These are phyloP conservation scores for Lampropteryx suffumata DNA, from an alignment of 2,888 invertebrate species.

Conservation along the genomic window DNA sequence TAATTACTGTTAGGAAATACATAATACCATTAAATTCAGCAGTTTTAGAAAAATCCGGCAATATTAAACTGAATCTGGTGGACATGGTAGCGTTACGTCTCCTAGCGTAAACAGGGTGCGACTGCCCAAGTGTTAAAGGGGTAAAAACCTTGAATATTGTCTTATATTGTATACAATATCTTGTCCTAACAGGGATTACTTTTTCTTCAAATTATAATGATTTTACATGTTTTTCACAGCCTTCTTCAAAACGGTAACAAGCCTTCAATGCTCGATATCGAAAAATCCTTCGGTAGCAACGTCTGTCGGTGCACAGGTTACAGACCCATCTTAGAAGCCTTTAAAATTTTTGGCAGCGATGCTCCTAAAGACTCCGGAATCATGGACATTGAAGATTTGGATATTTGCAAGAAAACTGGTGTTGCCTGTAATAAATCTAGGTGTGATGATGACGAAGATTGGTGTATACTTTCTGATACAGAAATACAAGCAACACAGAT, in stretches of 20 bases:
- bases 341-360: conserved; percentile 82
- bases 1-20: too few relatives aligned
- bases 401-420: conserved; percentile 36
- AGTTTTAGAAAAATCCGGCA: too few relatives aligned
- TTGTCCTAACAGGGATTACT: too few relatives aligned
- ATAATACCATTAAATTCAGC: too few relatives aligned
- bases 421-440: conserved; percentile 27
- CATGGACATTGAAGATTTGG: conserved; percentile 55
- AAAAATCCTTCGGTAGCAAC: conserved; percentile 87
- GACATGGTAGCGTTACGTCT: too few relatives aligned
- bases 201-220: too few relatives aligned
- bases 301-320: conserved; percentile 89
- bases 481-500: conserved; percentile 29
- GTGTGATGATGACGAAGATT: conserved; percentile 28
- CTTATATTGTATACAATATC: too few relatives aligned
- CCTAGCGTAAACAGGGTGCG: too few relatives aligned
- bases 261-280: conserved; percentile 84
- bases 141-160: too few relatives aligned
- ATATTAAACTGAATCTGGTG: too few relatives aligned
- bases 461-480: conserved; percentile 29
- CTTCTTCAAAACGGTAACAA: conserved; percentile 61
- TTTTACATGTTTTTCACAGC: conserved; percentile 41
- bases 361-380: conserved; percentile 45
- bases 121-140: too few relatives aligned
- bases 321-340: conserved; percentile 83